phyloP scores from a whole-genome alignment of 2,888 invertebrate genomes.

The Stomorhina lunata region DNA sequence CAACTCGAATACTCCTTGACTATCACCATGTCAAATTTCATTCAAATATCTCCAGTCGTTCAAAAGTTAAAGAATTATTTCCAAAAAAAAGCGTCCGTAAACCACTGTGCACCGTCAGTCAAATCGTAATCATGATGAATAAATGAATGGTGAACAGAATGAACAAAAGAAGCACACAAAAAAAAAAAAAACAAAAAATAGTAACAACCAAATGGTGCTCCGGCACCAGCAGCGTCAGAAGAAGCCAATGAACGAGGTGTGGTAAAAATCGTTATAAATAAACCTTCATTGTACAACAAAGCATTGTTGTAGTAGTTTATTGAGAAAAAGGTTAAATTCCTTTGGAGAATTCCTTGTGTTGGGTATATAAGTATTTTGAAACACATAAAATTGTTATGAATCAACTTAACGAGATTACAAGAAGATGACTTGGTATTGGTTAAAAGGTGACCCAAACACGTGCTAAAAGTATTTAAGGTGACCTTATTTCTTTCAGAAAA shows the following conservation, averaged over 20 bases:
- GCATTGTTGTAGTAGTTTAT: not conserved
- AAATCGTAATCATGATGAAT: constrained; percentile 64
- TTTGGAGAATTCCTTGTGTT: constrained; percentile 8
- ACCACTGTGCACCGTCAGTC: constrained; percentile 65
- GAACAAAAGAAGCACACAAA: constrained; percentile 8
- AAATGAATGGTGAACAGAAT: constrained; percentile 54
- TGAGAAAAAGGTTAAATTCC: constrained; percentile 45
- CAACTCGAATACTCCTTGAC: too few species aligned
- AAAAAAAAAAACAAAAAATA: constrained; percentile 32
- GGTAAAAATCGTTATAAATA: constrained; percentile 22
- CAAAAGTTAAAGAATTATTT: too few species aligned
- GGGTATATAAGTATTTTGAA: not conserved
- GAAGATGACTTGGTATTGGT: constrained; percentile 43
- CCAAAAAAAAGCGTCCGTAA: too few species aligned
- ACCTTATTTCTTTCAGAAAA: not conserved
- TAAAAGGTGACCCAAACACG: constrained; percentile 27
- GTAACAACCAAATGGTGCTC: constrained; percentile 11
- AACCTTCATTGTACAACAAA: not conserved
- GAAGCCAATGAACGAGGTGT: constrained; percentile 51
- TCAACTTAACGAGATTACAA: constrained; percentile 41
- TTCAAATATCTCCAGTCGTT: too few species aligned
- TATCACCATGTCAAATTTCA: too few species aligned
- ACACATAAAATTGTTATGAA: constrained; percentile 48
- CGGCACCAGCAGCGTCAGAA: not conserved
- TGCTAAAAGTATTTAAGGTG: not conserved